These are phyloP conservation scores for Pandemis corylana DNA, from an alignment of 2,888 invertebrate genomes.

Conservation along the genomic window DNA sequence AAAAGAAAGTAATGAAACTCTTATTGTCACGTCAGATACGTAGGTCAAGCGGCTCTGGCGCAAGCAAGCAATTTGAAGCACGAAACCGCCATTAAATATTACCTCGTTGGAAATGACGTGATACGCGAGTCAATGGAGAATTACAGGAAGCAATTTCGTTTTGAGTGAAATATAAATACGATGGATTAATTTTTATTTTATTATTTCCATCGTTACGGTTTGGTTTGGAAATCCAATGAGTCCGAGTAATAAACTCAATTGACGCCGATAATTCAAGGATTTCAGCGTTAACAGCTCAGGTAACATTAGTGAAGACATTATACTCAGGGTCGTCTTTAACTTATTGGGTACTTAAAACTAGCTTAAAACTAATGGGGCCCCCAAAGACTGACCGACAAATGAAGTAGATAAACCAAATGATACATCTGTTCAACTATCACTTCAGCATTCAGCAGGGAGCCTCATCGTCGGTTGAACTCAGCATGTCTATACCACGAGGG, in stretches of 20 bases:
- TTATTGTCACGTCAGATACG: conserved; percentile 5
- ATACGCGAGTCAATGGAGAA: neutral
- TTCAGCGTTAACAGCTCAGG: too few species aligned
- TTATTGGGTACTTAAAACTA: too few species aligned
- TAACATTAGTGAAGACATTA: too few species aligned
- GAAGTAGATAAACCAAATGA: too few species aligned
- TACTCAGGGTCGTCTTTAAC: too few species aligned
- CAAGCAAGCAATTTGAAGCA: conserved; percentile 36
- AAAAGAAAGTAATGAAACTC: neutral
- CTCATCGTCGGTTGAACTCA: too few species aligned
- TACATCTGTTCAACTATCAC: too few species aligned
- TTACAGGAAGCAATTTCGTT: conserved; percentile 33
- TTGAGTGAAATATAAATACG: conserved; percentile 31
- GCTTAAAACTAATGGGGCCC: too few species aligned
- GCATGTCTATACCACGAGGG: too few species aligned
- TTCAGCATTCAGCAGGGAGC: too few species aligned
- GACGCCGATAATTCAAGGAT: too few species aligned
- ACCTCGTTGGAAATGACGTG: conserved; percentile 19
- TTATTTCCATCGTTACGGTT: neutral
- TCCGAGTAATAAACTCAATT: neutral
- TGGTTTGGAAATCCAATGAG: neutral
- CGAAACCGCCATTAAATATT: conserved; percentile 30
- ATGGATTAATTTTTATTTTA: neutral
- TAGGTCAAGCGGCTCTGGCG: conserved; percentile 1
- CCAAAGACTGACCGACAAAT: too few species aligned